Base-by-base conservation (phyloP, 2,888 invertebrate species). In the Cerceris ruficornis region DNA sequence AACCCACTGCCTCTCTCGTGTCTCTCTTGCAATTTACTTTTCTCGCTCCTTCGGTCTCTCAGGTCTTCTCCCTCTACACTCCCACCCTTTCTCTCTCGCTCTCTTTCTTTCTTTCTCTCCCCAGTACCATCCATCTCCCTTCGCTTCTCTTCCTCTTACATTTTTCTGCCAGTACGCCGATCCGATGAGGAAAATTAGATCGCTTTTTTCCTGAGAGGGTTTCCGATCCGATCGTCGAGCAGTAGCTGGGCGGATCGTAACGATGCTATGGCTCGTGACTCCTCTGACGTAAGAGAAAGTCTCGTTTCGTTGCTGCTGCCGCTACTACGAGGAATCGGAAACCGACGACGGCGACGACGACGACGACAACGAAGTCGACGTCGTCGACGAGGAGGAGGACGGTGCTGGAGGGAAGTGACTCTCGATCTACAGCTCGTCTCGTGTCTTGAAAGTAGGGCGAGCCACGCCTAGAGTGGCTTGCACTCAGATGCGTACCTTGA, bases 391-490 rank as follows among this genome's bases (percentile, higher is more conserved):
- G 17, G 80, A 62, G 55, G 72, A 59, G 62, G 74, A 72, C 61
- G 68, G 82, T 52, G 82, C 54, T 67, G 73, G 67, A 61, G 77
- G 62, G 82, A 80, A 84, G 80, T 77, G 84, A 82, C 75, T 84
- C 82, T 80, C 73, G 77, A 84, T 82, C 75, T 69, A 65, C 58
- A 55, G 80, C 73, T 84, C 83, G 74, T 79, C 82, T 71, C 74
- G 77, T 61, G 49, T 65, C 80, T 72, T 60, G 77, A 83, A 85
- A 85, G 81, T 85, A 85, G 85, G 83, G 64, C 85, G 69, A 81
- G 81, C 83, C 85, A 85, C 85, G 83, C 85, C 85, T 85, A 71
- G 61, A 72, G 59, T 57, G 73, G 62, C 73, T 70, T 57, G 69
- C 61, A 61, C 77, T 77, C 67, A 13, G 73, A 75, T 68, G 78